phyloP scores from a whole-genome alignment of 2,113 vertebrate species.

The Catharus bicknelli region DNA sequence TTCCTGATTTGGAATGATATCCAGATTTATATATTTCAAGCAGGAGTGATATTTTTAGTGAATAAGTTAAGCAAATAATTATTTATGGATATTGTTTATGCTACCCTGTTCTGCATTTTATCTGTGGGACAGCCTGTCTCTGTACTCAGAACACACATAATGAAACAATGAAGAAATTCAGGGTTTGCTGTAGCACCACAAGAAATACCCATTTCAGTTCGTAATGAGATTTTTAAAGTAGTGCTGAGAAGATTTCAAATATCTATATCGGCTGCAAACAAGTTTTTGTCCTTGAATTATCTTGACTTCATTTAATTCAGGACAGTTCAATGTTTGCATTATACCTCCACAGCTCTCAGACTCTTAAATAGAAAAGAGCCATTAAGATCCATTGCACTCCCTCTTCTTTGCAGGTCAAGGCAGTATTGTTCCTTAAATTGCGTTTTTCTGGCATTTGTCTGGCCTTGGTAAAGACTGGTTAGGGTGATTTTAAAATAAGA shows the following conservation, averaged over 20 bases:
- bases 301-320: conserved; percentile 2
- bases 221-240: conserved; percentile 31
- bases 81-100: not conserved
- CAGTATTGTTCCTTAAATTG: not conserved
- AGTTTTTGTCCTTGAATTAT: conserved; percentile 40
- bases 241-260: not conserved
- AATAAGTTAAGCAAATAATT: not conserved
- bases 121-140: not conserved
- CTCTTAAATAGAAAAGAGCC: not conserved
- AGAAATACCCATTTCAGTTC: not conserved
- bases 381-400: not conserved
- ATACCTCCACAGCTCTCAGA: not conserved
- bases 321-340: conserved; percentile 2
- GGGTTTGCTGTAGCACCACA: not conserved
- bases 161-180: not conserved
- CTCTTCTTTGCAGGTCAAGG: not conserved
- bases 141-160: not conserved
- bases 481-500: not conserved
- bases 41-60: not conserved
- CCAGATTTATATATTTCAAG: not conserved
- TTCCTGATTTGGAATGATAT: not conserved
- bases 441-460: not conserved
- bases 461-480: not conserved
- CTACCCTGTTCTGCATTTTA: not conserved
- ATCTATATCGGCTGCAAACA: not conserved